Evolutionary conservation across 2,113 vertebrate species (phyloP).

Genomic region (Emydocephalus ijimae): DNA sequence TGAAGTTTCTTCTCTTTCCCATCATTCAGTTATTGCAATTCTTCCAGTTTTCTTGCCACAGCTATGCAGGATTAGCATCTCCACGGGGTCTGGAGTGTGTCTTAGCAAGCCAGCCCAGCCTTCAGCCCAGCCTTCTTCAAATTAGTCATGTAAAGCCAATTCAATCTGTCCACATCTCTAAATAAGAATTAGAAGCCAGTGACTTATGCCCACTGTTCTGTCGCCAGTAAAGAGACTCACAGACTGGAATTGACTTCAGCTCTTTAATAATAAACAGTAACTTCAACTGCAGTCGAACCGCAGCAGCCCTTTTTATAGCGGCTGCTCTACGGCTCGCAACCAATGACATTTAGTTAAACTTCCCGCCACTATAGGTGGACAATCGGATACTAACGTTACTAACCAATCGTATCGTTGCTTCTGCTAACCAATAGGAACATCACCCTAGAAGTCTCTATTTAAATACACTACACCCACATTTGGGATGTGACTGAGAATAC

Average conservation of each 20-base stretch:
- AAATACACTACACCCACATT: not conserved
- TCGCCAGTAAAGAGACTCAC: no score
- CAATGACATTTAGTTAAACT: no score
- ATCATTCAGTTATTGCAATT: not conserved
- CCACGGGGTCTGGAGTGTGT: not conserved
- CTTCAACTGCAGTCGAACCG: no score
- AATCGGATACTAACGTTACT: no score
- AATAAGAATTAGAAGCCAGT: not conserved
- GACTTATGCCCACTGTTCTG: not conserved
- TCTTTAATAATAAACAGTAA: no score
- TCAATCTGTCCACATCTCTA: not conserved
- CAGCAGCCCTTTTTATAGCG: no score
- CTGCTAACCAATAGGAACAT: no score
- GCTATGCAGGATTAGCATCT: not conserved
- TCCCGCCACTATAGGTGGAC: no score
- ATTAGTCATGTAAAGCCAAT: not conserved
- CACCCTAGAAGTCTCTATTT: no score
- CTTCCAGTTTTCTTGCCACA: not conserved
- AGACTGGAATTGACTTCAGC: no score
- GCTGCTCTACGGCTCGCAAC: no score
- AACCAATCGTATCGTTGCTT: no score
- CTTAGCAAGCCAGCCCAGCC: not conserved
- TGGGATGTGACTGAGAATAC: not conserved
- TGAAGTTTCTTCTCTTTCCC: not conserved
- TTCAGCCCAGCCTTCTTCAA: not conserved